Base-by-base conservation (phyloP, 2,113 vertebrate species). In the Siniperca chuatsi region DNA sequence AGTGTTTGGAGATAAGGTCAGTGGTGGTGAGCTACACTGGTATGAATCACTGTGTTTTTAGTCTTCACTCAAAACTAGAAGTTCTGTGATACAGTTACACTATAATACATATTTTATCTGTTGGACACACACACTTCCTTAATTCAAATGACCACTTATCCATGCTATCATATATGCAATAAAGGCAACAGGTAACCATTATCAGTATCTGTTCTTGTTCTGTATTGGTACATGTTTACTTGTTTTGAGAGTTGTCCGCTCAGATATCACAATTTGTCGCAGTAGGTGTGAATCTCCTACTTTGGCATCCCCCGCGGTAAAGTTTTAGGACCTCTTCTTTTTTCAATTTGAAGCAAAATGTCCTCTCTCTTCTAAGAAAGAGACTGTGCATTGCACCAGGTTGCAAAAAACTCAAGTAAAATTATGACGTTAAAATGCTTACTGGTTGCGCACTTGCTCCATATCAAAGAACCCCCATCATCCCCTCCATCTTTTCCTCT, bases 121-220 rank as follows among this genome's bases (percentile, higher is more conserved):
- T 50, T 69, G 46, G 46, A 21, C 18, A 12, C 25, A 37, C 20
- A 55, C 1, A 33, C 18, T 48, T 62, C 33, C 46, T 75, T 29
- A 44, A 33, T 13, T 29, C 15, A 74, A 21, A 46, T 75, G 8
- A 21, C n/a, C 25, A 21, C 18, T 7, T 9, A 60, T 46, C 25
- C 6, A 21, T 33, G 40, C 13, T 60, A 29, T 74, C 16, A 16
- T 74, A 29, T 12, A 42, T 18, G 23, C 37, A 37, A 23, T 37
- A 6, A 71, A 54, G 50, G 6, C 29, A 54, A 71, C 3, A 7
- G n/a, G 8, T 20, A 54, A 37, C 12, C 33, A 55, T 55, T 33
- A 72, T 57, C 33, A n/a, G 8, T 54, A n/a, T 77, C 18, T 76
- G 60, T 35, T 23, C 29, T 48, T 48, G 25, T 48, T 75, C 48